These are phyloP conservation scores for Mormyrops attenuatus DNA, from an alignment of 2,797 vertebrate genomes.

Conservation along the genomic window DNA sequence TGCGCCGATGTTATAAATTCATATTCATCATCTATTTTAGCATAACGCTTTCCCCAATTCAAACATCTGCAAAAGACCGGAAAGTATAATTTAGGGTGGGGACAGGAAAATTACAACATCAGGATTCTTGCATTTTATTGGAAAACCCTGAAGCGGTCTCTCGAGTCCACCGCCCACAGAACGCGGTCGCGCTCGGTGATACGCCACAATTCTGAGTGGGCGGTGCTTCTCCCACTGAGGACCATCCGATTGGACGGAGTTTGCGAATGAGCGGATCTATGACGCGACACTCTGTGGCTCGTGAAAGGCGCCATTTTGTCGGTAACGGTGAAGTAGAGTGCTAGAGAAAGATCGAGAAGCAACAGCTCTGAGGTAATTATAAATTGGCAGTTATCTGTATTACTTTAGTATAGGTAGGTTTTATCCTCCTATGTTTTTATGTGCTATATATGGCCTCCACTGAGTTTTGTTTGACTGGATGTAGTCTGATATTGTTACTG, in stretches of 20 bases:
- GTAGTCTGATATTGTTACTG: not conserved
- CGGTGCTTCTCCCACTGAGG: constrained; percentile 8
- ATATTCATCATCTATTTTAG: not conserved
- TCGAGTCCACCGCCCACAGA: constrained; percentile 22
- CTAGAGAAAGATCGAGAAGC: constrained; percentile 44
- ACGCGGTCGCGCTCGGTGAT: constrained; percentile 6
- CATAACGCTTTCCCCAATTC: not conserved
- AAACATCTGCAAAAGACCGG: constrained; percentile 11
- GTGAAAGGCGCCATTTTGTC: constrained; percentile 62
- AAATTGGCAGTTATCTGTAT: not conserved
- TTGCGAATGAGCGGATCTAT: constrained; percentile 28
- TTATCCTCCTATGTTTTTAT: not conserved
- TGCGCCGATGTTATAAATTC: not conserved
- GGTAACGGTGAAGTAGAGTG: constrained; percentile 45
- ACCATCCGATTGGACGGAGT: constrained; percentile 33
- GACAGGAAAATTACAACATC: not conserved
- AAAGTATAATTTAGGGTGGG: constrained; percentile 19
- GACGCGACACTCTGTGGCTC: constrained; percentile 37
- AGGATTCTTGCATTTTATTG: constrained; percentile 22
- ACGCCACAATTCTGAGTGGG: constrained; percentile 22
- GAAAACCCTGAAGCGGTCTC: not conserved
- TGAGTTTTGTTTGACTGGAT: not conserved
- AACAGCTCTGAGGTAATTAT: constrained; percentile 39
- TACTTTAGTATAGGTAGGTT: not conserved
- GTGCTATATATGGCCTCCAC: not conserved